Base-by-base conservation (phyloP, 2,888 invertebrate species). In the Cepaea hortensis region DNA sequence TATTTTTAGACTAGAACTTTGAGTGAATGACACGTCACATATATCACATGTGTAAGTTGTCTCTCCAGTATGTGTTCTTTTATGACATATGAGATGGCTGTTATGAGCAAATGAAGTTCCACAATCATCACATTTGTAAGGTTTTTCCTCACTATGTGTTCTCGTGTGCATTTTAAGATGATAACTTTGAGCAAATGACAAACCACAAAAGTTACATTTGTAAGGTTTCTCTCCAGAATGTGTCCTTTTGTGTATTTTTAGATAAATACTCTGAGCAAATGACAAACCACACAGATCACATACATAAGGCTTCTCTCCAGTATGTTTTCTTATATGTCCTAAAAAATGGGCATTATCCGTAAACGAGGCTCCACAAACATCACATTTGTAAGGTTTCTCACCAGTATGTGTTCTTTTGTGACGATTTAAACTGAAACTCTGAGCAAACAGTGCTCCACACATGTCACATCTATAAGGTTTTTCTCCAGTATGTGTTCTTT, bases 391-490 rank as follows among this genome's bases (percentile, higher is more conserved):
- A 15, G 48, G 75, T 18, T 76, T 76, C 75, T 76, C 75, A 20
- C 50, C 50, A 50, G 50, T 76, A 76, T 50, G 75, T 50, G 18
- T 76, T 76, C 75, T 76, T 48, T 48, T 76, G 7, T 76, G 75
- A 3, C 15, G 18, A 6, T 50, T 76, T 20, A 76, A 2, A 20
- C 18, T 18, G 15, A 48, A 7, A 18, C 4, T 48, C 50, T 76
- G 75, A 18, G 3, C 50, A 76, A 76, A 76, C 48, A 48, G 6
- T 50, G 15, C 50, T 20, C 75, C 75, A 50, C 75, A 76, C 1
- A 50, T 20, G 50, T 76, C 75, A 76, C 75, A 76, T 50, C 50
- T 76, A 18, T 50, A 76, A 76, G 75, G 75, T 76, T 50, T 76
- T 20, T 76, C 75, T 50, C 75, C 75, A 20, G 75, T 76, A 50